These are phyloP conservation scores for Idaea dimidiata DNA, from an alignment of 2,888 invertebrate species.

Conservation along the genomic window DNA sequence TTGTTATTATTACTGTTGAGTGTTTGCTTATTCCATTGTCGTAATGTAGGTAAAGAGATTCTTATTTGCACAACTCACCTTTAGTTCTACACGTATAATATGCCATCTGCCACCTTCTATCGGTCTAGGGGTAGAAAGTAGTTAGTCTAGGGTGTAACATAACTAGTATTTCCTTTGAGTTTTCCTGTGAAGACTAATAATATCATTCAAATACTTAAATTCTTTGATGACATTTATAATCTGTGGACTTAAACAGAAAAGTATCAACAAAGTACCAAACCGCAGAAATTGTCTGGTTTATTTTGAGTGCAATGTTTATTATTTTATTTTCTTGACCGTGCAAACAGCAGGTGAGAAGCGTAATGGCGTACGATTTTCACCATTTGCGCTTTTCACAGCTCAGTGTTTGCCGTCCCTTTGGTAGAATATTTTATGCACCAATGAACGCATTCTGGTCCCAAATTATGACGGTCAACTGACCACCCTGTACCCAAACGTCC, in stretches of 20 bases:
- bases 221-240: not conserved
- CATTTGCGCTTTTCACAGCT: constrained; percentile 58
- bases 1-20: constrained; percentile 55
- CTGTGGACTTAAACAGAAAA: not conserved
- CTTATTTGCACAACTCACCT: not conserved
- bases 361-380: constrained; percentile 66
- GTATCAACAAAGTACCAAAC: not conserved
- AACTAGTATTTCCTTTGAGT: too few relatives aligned
- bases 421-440: constrained; percentile 77
- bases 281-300: not conserved
- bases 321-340: constrained; percentile 38
- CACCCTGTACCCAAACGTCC: constrained; percentile 53
- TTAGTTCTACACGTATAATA: constrained; percentile 12
- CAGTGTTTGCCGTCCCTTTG: constrained; percentile 44
- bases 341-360: constrained; percentile 65
- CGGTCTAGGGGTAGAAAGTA: too few relatives aligned
- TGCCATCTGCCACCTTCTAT: not conserved
- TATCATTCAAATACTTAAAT: too few relatives aligned
- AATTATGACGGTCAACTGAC: constrained; percentile 80
- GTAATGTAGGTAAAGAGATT: constrained; percentile 1
- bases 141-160: too few relatives aligned
- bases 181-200: too few relatives aligned
- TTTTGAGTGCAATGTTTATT: constrained; percentile 23
- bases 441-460: constrained; percentile 62
- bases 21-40: constrained; percentile 28